Conservation (phyloP, 2,888 invertebrate genomes). For the Gastracanthus pulcherrimus region DNA sequence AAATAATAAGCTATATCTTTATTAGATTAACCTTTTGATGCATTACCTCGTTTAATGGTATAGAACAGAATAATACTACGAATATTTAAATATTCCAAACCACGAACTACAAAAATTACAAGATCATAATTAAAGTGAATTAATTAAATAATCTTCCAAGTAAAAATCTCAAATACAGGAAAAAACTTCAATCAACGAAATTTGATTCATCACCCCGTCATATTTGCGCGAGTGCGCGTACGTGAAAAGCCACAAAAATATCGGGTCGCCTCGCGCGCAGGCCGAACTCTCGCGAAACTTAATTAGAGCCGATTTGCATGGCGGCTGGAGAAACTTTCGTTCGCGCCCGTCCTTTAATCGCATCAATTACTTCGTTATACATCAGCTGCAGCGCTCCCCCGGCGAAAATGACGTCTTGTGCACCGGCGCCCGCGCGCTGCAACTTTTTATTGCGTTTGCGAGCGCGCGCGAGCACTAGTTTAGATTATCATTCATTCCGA, state of each 20-base stretch:
- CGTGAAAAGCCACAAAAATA: neutral
- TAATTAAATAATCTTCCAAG: too few relatives aligned
- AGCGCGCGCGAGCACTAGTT: constrained; percentile 6
- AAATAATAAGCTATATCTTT: too few relatives aligned
- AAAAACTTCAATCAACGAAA: neutral
- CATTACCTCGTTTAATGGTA: too few relatives aligned
- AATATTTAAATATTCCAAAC: too few relatives aligned
- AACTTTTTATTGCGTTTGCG: constrained; percentile 53
- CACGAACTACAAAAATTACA: too few relatives aligned
- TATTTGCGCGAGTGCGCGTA: neutral
- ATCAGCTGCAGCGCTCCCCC: neutral
- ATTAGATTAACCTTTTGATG: too few relatives aligned
- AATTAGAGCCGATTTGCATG: constrained; percentile 32
- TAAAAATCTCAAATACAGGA: too few relatives aligned
- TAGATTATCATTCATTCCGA: constrained; percentile 47
- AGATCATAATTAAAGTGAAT: too few relatives aligned
- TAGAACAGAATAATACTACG: too few relatives aligned
- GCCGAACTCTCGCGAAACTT: neutral
- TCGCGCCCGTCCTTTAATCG: constrained; percentile 18
- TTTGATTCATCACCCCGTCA: neutral
- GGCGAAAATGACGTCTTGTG: neutral
- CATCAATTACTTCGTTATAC: constrained; percentile 36
- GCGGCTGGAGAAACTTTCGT: neutral
- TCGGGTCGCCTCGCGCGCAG: neutral
- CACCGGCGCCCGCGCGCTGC: neutral